A percentile compares a stretch with the other conserved stretches of the same genome.
phyloP scores from a whole-genome alignment of 2,797 vertebrate species.

The Syngnathus rostellatus region DNA sequence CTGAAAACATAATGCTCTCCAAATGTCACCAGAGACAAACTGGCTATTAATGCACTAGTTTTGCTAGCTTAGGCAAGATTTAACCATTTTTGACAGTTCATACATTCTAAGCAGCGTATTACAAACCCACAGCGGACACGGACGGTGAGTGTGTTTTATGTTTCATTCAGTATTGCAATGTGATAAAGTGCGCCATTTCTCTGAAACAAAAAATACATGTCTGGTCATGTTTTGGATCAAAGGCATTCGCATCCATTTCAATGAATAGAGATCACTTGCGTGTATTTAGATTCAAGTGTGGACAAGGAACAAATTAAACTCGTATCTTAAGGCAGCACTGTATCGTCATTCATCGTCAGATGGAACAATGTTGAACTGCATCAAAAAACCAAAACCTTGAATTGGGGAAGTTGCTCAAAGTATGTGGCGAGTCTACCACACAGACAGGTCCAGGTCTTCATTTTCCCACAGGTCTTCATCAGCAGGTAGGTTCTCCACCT shows the following conservation, averaged over 20 bases:
- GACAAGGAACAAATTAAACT: too few relatives aligned
- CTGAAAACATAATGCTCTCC: not conserved
- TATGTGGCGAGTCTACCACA: conserved; percentile 14
- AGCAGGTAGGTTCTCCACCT: conserved; percentile 22
- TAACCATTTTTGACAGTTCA: too few relatives aligned
- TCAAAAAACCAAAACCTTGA: not conserved
- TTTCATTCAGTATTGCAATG: not conserved
- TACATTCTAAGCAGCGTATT: too few relatives aligned
- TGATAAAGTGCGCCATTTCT: not conserved
- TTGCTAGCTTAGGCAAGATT: too few relatives aligned
- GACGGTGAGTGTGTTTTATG: too few relatives aligned
- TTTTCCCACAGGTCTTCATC: conserved; percentile 26
- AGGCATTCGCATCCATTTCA: too few relatives aligned
- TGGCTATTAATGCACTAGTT: not conserved
- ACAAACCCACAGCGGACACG: too few relatives aligned
- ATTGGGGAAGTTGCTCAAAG: not conserved
- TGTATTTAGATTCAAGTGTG: too few relatives aligned
- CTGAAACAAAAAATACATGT: not conserved
- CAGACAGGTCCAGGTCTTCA: conserved; percentile 31
- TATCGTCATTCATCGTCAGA: too few relatives aligned
- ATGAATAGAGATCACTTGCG: too few relatives aligned
- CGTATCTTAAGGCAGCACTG: too few relatives aligned
- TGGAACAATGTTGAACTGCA: not conserved
- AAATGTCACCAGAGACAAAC: not conserved
- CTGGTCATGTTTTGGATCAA: too few relatives aligned